These are phyloP conservation scores for Petaurus breviceps DNA, from an alignment of 2,113 vertebrate species.

Conservation along the genomic window DNA sequence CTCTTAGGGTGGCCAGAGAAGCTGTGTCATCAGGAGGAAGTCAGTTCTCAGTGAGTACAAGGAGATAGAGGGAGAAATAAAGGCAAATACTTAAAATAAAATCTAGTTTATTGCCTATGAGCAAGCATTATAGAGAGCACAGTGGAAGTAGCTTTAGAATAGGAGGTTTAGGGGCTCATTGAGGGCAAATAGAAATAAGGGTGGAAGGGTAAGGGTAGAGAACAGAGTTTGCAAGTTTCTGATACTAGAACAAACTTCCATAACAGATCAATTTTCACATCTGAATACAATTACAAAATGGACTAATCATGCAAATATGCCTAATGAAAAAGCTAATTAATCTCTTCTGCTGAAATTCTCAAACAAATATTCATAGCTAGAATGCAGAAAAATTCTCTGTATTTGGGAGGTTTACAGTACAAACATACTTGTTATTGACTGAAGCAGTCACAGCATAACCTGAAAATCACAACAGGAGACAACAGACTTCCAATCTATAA, in stretches of 20 bases:
- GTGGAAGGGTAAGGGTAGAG: background rate
- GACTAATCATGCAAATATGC: conserved; percentile 54
- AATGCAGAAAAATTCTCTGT: background rate
- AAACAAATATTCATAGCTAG: conserved; percentile 46
- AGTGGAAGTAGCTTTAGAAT: background rate
- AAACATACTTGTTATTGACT: background rate
- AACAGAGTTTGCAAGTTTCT: background rate
- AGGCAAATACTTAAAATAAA: background rate
- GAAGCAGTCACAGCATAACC: background rate
- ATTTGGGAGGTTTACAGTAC: conserved; percentile 13
- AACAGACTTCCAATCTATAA: background rate
- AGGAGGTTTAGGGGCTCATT: background rate
- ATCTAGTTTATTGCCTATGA: background rate
- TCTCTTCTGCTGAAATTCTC: conserved; percentile 32
- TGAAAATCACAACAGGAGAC: background rate
- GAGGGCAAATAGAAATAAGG: background rate
- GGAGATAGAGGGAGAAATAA: background rate
- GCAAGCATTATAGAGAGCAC: background rate
- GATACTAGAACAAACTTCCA: conserved; percentile 13
- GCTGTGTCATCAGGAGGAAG: background rate
- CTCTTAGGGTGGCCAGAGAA: background rate
- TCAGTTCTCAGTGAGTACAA: background rate
- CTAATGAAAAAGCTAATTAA: conserved; percentile 57
- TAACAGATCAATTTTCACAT: conserved; percentile 10
- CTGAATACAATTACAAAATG: conserved; percentile 14